phyloP scores from a whole-genome alignment of 1,140 invertebrate genomes.

The Physella acuta region DNA sequence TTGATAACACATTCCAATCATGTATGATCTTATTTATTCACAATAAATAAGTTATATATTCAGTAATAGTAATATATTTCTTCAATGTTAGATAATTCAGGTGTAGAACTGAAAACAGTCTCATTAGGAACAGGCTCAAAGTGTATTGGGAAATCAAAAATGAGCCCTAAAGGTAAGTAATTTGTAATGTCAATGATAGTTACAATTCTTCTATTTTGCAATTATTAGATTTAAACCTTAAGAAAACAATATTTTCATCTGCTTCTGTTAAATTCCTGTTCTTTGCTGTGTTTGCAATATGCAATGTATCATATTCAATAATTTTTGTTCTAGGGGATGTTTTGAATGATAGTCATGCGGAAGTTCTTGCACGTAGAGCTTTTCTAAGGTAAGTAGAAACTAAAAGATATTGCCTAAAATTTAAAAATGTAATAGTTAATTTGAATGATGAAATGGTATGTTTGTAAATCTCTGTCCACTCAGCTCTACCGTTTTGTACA shows the following conservation, averaged over 20 bases:
- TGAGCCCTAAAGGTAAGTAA: conserved; percentile 65
- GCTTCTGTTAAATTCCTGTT: not conserved
- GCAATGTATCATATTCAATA: no score
- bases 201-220: not conserved
- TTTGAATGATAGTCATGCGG: conserved; percentile 88
- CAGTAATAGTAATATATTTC: no score
- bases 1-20: no score
- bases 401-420: not conserved
- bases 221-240: no score
- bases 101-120: conserved; percentile 67
- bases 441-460: not conserved
- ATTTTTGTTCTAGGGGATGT: conserved; percentile 66
- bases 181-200: not conserved
- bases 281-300: not conserved
- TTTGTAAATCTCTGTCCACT: no score
- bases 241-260: no score
- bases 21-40: no score
- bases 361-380: conserved; percentile 79
- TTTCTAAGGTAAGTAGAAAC: conserved; percentile 74
- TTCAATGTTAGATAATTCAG: no score
- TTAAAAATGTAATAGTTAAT: not conserved
- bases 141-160: conserved; percentile 77
- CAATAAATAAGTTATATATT: no score
- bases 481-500: no score
- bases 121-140: conserved; percentile 87